These are phyloP conservation scores for Eupithecia vulgata DNA, from an alignment of 2,888 invertebrate species.

Conservation along the genomic window DNA sequence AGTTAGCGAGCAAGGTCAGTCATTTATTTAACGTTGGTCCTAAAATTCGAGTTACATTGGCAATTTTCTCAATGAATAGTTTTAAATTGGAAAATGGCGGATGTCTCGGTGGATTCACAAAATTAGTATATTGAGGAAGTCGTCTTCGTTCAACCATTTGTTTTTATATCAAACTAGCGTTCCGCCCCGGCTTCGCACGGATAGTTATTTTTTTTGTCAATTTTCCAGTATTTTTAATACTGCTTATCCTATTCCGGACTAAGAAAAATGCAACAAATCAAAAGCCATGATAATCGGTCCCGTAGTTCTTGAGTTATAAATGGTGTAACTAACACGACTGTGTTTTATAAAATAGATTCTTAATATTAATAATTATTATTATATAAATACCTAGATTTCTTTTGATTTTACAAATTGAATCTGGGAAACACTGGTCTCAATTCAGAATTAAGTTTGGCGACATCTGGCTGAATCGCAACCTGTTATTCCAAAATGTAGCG, in stretches of 20 bases:
- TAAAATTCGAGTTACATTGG: slow-evolving; percentile 25
- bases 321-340: no score
- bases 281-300: no score
- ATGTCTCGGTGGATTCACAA: slow-evolving; percentile 36
- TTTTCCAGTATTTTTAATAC: no score
- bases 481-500: neutral
- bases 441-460: no score
- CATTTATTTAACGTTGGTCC: slow-evolving; percentile 20
- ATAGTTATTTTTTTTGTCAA: no score
- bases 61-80: slow-evolving; percentile 43
- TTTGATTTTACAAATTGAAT: neutral
- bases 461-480: no score
- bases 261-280: no score
- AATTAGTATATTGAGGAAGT: slow-evolving; percentile 44
- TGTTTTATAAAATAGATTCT: no score
- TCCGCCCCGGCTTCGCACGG: no score
- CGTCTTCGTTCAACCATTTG: slow-evolving; percentile 36
- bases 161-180: slow-evolving; percentile 31
- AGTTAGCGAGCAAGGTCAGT: slow-evolving; percentile 12
- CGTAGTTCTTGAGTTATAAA: no score
- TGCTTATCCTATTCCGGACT: no score
- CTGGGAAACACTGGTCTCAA: neutral
- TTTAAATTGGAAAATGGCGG: slow-evolving; percentile 46
- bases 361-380: no score
- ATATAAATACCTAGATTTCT: neutral